These are phyloP conservation scores for Gambusia affinis DNA, from an alignment of 2,113 vertebrate genomes.

Conservation along the genomic window DNA sequence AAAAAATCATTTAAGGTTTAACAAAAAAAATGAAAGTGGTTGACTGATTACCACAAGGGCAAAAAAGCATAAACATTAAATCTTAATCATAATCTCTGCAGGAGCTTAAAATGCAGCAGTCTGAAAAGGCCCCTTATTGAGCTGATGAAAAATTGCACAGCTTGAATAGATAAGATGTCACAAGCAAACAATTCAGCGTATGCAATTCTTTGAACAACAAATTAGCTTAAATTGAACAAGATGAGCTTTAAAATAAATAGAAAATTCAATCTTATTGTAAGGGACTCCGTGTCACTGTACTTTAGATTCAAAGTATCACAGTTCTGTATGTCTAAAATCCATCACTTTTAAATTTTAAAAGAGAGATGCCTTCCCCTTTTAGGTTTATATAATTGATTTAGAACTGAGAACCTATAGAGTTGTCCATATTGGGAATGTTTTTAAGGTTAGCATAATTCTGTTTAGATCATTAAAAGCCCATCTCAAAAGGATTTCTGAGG, in stretches of 20 bases:
- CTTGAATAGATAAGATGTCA: slow-evolving; percentile 13
- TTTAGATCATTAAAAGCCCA: slow-evolving; percentile 34
- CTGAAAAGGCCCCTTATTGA: slow-evolving; percentile 18
- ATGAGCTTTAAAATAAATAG: background rate
- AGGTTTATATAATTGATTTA: slow-evolving; percentile 65
- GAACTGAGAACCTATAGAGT: slow-evolving; percentile 34
- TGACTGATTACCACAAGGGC: slow-evolving; percentile 1
- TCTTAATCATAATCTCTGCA: slow-evolving; percentile 25
- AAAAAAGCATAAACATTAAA: slow-evolving; percentile 9
- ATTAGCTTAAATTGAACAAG: background rate
- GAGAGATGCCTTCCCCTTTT: slow-evolving; percentile 48
- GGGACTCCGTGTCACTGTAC: background rate
- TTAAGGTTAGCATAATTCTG: slow-evolving; percentile 43
- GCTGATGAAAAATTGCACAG: slow-evolving; percentile 17
- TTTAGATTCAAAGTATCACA: slow-evolving; percentile 43
- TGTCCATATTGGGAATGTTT: slow-evolving; percentile 29
- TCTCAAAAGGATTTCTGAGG: slow-evolving; percentile 21
- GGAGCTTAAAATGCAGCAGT: slow-evolving; percentile 1
- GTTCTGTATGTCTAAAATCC: background rate
- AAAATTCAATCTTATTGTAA: slow-evolving; percentile 12
- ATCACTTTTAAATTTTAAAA: slow-evolving; percentile 14
- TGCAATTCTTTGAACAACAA: slow-evolving; percentile 1
- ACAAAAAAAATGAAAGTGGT: slow-evolving; percentile 3
- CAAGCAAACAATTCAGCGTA: slow-evolving; percentile 13
- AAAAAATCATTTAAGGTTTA: slow-evolving; percentile 12